Percentiles rank a stretch among this genome's conserved stretches.
These are phyloP conservation scores for Urocolius indicus DNA, from an alignment of 2,113 vertebrate genomes.

Conservation along the genomic window DNA sequence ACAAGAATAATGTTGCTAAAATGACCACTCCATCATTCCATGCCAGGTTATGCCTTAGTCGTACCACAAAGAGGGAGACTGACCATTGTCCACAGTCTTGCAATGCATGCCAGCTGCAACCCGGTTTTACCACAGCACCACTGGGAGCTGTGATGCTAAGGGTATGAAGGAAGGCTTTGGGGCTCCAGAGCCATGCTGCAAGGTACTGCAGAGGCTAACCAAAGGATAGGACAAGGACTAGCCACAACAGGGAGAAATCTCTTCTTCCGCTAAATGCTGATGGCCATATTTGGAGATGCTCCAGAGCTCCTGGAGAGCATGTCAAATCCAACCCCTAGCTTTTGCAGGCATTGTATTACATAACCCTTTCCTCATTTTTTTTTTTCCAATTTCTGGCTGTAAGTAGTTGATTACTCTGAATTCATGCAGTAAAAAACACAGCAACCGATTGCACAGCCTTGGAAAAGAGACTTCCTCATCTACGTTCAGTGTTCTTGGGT, in stretches of 20 bases:
- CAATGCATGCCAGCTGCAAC: not conserved
- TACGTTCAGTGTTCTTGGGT: not conserved
- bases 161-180: not conserved
- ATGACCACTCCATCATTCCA: not conserved
- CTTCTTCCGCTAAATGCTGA: not conserved
- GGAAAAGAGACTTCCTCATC: conserved; percentile 11
- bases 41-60: not conserved
- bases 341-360: not conserved
- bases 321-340: not conserved
- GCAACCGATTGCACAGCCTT: not conserved
- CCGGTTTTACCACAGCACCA: rapidly evolving
- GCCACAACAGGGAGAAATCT: not conserved
- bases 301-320: not conserved
- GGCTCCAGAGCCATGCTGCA: rapidly evolving
- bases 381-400: not conserved
- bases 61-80: not conserved
- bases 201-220: not conserved
- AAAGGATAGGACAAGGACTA: not conserved
- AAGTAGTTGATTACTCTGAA: not conserved
- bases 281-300: not conserved
- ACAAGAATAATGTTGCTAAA: not conserved
- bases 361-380: not conserved
- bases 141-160: not conserved
- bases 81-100: not conserved
- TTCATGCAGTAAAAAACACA: conserved; percentile 25